Evolutionary conservation across 2,797 vertebrate species (phyloP), one percentile per base, ranked within the genome.

Genomic region (Pristis pectinata): DNA sequence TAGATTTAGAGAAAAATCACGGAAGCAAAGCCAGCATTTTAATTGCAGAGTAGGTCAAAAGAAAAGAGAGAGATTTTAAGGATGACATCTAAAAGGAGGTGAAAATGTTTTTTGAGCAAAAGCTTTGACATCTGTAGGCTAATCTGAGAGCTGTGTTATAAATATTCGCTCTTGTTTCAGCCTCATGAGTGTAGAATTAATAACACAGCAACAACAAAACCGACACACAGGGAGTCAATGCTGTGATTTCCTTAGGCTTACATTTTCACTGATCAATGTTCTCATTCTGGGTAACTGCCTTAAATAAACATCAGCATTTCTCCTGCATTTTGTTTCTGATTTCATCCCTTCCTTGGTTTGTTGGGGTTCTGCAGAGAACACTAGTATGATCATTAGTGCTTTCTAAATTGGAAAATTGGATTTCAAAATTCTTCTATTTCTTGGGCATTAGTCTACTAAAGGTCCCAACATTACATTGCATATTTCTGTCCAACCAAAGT

Each of bases 11-110:
- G 64, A 67, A 70, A 13, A 56, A 93, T 93, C 37, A 44, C 91
- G 49, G 64, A 72, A 61, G 61, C 91, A 70, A 93, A 93, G 37
- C 61, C 91, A 67, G 93, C 91, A 93, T 93, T 37, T 93, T 70
- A 93, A 93, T 93, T 93, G 91, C 91, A 70, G 64, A 93, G 91
- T 70, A 44, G 91, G 41, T 93, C 64, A 93, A 67, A 93, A 93
- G n/a, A 67, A 67, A 92, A 91, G 34, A 92, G 59, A 92, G 87
- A 41, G 67, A 67, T 92, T 61, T 61, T 61, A 24, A 92, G 64
- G 41, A 72, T 70, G n/a, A 70, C 91, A 72, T 41, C 41, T 49
- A 93, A 72, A 59, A 93, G 22, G 67, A 70, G 91, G 37, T 72
- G 37, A 93, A 93, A 93, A 70, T 70, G n/a, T 72, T 27, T 93